Conservation (phyloP, 2,888 invertebrate genomes). For the Tricholauxania praeusta region DNA sequence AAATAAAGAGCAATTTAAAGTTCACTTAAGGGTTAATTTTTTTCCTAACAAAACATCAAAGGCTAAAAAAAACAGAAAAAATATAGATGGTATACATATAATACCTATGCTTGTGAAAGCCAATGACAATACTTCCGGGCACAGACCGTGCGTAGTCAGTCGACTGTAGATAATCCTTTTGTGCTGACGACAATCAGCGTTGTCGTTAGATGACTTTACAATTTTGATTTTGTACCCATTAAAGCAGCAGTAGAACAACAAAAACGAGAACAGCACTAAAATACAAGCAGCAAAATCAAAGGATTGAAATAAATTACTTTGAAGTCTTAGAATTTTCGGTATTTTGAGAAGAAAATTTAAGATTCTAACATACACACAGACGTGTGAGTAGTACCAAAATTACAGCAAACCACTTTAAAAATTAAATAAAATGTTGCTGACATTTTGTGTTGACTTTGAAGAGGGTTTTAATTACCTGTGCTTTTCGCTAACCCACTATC, state of each 20-base stretch:
- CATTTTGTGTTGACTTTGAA: too few relatives aligned
- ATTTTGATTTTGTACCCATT: conserved; percentile 12
- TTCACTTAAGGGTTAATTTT: conserved; percentile 16
- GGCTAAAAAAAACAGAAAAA: neutral
- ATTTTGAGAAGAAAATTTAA: neutral
- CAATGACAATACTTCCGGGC: neutral
- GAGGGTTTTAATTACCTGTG: too few relatives aligned
- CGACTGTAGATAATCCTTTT: conserved; percentile 67
- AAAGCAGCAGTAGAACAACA: neutral
- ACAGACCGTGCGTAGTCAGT: conserved; percentile 55
- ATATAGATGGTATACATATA: too few relatives aligned
- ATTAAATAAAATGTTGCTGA: too few relatives aligned
- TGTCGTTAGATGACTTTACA: conserved; percentile 17
- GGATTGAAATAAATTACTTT: neutral
- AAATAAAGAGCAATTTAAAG: neutral
- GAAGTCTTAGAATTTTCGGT: neutral
- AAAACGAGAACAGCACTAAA: neutral
- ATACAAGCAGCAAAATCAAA: neutral
- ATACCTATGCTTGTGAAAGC: neutral
- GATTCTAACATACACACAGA: neutral
- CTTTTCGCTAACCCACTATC: too few relatives aligned
- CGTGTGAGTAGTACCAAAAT: neutral
- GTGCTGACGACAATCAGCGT: conserved; percentile 44
- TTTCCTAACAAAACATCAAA: neutral
- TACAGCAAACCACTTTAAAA: too few relatives aligned